A percentile compares a stretch with the other conserved stretches of the same genome.
Evolutionary conservation across 2,888 invertebrate species (phyloP).

Genomic region (Agrochola macilenta): DNA sequence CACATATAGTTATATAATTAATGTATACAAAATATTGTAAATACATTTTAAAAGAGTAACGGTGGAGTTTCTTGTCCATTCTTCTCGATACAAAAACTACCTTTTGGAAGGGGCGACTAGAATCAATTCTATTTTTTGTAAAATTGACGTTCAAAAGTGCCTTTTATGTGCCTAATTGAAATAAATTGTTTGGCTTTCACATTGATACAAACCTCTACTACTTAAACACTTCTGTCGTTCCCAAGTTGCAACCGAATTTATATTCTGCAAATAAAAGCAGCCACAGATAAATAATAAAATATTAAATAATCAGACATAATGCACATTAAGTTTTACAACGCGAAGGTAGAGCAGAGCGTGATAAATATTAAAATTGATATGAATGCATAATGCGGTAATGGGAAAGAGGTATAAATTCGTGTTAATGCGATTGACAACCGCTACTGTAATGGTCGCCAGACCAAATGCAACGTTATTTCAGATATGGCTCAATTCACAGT

Average conservation of each 20-base stretch:
- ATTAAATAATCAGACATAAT: conserved; percentile 63
- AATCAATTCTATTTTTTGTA: no score
- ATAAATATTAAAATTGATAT: conserved; percentile 70
- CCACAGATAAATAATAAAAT: conserved; percentile 58
- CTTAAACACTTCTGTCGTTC: neutral
- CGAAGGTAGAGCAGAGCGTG: conserved; percentile 41
- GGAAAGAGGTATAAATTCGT: conserved; percentile 71
- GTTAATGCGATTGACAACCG: conserved; percentile 71
- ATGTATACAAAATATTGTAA: no score
- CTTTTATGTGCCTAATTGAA: no score
- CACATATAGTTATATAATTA: no score
- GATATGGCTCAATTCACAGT: conserved; percentile 29
- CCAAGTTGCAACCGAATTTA: neutral
- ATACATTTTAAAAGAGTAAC: no score
- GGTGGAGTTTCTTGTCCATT: no score
- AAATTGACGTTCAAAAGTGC: no score
- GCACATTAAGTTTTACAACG: conserved; percentile 58
- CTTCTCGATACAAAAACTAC: no score
- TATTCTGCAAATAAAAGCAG: conserved; percentile 24
- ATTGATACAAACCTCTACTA: no score
- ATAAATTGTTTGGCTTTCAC: no score
- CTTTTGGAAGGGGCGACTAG: no score
- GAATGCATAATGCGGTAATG: conserved; percentile 71
- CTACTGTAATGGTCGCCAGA: conserved; percentile 63
- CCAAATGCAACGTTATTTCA: conserved; percentile 61